Evolutionary conservation across 2,888 invertebrate genomes (phyloP).

Genomic region (Myathropa florea): DNA sequence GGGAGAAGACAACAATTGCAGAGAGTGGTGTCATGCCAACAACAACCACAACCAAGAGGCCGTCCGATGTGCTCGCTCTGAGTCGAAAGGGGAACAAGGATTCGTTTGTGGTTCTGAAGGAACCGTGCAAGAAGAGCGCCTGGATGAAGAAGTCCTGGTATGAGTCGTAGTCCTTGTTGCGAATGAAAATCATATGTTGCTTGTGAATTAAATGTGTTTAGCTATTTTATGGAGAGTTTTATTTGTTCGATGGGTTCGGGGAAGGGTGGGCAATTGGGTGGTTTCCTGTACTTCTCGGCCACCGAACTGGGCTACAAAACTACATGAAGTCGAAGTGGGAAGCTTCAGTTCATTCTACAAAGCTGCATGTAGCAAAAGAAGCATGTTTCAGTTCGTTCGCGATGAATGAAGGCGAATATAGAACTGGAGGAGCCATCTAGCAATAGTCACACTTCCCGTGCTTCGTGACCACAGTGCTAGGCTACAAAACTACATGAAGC

Average conservation of each 20-base stretch:
- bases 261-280: not conserved
- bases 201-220: slow-evolving; percentile 15
- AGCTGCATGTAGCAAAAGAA: no score
- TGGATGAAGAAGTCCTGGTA: slow-evolving; percentile 80
- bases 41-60: slow-evolving; percentile 64
- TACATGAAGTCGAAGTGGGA: no score
- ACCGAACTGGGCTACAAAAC: no score
- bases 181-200: not conserved
- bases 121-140: slow-evolving; percentile 78
- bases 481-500: no score
- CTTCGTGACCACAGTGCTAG: no score
- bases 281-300: no score
- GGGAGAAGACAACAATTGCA: slow-evolving; percentile 76
- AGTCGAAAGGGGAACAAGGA: slow-evolving; percentile 72
- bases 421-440: no score
- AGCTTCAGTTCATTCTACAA: no score
- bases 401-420: no score
- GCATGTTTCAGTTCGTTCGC: no score
- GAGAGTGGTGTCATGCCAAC: slow-evolving; percentile 70
- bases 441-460: no score
- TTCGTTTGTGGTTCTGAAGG: slow-evolving; percentile 79
- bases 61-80: slow-evolving; percentile 23
- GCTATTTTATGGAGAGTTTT: slow-evolving; percentile 12
- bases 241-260: not conserved
- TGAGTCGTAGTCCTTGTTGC: slow-evolving; percentile 73